Evolutionary conservation across 2,113 vertebrate genomes (phyloP).

Genomic region (Microcebus griseorufus): DNA sequence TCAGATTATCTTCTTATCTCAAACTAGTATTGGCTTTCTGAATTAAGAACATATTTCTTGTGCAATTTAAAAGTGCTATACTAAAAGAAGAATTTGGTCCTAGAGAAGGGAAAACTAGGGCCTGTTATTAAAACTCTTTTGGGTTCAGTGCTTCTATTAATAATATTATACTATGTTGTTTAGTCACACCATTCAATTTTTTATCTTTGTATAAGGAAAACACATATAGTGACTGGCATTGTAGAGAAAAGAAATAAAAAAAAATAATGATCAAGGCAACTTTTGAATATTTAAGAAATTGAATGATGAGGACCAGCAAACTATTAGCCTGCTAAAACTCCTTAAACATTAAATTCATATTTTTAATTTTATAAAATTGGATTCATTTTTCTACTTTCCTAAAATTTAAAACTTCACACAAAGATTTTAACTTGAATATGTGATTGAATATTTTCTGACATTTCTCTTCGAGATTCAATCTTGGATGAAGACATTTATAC

Average conservation of each 20-base stretch:
- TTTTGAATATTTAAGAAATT: not conserved
- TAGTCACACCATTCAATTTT: not conserved
- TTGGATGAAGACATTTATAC: not conserved
- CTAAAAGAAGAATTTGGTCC: not conserved
- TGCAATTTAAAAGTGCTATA: not conserved
- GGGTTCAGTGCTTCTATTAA: not conserved
- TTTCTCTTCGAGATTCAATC: not conserved
- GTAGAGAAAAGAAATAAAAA: not conserved
- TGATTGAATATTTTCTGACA: not conserved
- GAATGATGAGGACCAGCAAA: not conserved
- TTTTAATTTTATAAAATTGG: not conserved
- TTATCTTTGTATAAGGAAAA: not conserved
- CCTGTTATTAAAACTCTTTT: not conserved
- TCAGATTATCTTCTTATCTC: not conserved
- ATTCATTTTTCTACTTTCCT: not conserved
- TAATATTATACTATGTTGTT: not conserved
- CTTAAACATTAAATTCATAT: not conserved
- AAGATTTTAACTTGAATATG: not conserved
- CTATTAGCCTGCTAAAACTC: not conserved
- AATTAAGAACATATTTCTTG: not conserved
- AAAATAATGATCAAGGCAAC: not conserved
- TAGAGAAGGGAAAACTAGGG: not conserved
- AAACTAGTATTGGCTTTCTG: not conserved
- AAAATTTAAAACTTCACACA: not conserved
- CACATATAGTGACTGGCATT: too few relatives aligned